Evolutionary conservation across 2,113 vertebrate species (phyloP).

Genomic region (Ammospiza caudacuta): DNA sequence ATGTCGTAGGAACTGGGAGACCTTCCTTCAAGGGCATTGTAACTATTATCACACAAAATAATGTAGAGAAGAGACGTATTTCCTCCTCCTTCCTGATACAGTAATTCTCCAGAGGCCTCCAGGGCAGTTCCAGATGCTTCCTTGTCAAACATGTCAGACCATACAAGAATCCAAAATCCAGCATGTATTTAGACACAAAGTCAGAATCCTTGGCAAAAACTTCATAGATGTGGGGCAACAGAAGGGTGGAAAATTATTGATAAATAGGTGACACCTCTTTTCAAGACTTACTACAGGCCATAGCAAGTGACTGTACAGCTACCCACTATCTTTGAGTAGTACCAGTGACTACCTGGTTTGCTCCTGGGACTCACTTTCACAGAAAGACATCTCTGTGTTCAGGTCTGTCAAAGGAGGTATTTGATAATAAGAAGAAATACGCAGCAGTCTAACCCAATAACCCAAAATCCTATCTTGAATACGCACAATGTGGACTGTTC

Average conservation of each 20-base stretch:
- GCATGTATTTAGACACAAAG: not conserved
- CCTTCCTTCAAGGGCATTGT: not conserved
- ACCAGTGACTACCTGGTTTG: not conserved
- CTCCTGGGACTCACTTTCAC: not conserved
- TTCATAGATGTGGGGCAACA: not conserved
- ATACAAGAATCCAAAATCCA: not conserved
- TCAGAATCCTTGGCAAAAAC: not conserved
- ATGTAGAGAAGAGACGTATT: not conserved
- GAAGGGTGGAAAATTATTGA: not conserved
- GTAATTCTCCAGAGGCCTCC: not conserved
- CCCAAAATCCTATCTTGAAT: not conserved
- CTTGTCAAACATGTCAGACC: not conserved
- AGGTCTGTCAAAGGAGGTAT: not conserved
- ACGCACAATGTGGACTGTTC: not conserved
- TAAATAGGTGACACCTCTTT: not conserved
- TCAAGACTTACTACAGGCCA: not conserved
- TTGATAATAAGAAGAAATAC: not conserved
- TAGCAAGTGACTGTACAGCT: not conserved
- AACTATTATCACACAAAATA: not conserved
- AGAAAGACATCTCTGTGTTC: not conserved
- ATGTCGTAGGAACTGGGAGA: not conserved
- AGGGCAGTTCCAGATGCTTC: not conserved
- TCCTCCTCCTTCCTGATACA: not conserved
- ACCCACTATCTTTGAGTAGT: not conserved
- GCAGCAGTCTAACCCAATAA: not conserved